Conservation (phyloP, 2,888 invertebrate species). For the Lysandra bellargus region DNA sequence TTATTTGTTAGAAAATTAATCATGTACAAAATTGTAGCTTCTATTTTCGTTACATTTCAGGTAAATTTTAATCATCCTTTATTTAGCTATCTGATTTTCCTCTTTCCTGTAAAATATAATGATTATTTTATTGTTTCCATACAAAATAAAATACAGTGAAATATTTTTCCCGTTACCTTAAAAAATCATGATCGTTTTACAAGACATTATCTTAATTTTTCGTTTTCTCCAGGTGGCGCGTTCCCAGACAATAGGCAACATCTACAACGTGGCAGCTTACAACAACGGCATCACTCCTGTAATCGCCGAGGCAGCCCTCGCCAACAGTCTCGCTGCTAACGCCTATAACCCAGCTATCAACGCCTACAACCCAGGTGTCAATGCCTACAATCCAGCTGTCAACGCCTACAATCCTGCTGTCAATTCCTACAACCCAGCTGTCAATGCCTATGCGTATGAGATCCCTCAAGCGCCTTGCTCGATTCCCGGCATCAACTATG, state of each 20-base stretch:
- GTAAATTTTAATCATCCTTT: not conserved
- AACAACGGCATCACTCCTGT: constrained; percentile 10
- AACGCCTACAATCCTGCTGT: not conserved
- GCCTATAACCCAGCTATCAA: not conserved
- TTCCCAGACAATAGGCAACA: constrained; percentile 1
- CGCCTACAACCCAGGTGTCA: not conserved
- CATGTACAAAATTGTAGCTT: not conserved
- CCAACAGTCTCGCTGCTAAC: not conserved
- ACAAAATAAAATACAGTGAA: not conserved
- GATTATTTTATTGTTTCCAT: not conserved
- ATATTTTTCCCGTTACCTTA: too few species aligned
- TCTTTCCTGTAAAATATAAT: not conserved
- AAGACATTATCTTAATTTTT: not conserved
- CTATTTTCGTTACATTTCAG: not conserved
- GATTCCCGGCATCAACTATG: constrained; percentile 32
- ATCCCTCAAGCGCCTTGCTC: not conserved
- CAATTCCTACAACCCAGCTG: not conserved
- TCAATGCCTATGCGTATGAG: not conserved
- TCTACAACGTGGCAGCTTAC: constrained; percentile 9
- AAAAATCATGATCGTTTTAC: not conserved
- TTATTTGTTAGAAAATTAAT: not conserved
- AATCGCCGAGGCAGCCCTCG: constrained; percentile 16
- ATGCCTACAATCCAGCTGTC: not conserved
- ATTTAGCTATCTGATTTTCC: not conserved
- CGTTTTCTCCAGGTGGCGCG: not conserved